A percentile compares a stretch with the other conserved stretches of the same genome.
Conservation (phyloP, 2,888 invertebrate species). For the Pseudanteris insignis region DNA sequence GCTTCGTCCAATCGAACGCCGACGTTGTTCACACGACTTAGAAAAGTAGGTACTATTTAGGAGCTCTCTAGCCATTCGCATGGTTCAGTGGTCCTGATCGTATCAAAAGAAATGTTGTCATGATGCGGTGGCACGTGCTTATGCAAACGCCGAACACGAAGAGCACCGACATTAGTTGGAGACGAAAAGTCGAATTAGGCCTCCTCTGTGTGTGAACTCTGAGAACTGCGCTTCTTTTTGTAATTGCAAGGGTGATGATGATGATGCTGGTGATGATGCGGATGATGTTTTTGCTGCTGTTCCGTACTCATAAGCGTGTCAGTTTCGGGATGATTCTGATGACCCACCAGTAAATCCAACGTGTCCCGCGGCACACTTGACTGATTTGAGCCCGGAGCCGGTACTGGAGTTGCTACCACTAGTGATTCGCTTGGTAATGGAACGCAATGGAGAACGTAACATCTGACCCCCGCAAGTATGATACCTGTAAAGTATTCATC, state of each 20-base stretch:
- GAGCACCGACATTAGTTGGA: no score
- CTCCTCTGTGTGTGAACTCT: slow-evolving; percentile 39
- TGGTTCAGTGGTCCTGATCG: no score
- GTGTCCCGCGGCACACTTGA: slow-evolving; percentile 53
- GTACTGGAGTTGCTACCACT: slow-evolving; percentile 57
- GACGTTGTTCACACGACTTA: no score
- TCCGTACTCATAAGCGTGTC: slow-evolving; percentile 57
- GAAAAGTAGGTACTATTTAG: no score
- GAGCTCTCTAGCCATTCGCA: no score
- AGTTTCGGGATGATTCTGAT: slow-evolving; percentile 59
- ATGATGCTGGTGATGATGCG: slow-evolving; percentile 55
- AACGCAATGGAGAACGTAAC: slow-evolving; percentile 61
- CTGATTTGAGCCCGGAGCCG: slow-evolving; percentile 51
- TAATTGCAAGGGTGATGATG: slow-evolving; percentile 57
- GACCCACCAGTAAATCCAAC: slow-evolving; percentile 58
- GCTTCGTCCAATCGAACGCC: no score
- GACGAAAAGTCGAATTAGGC: neutral
- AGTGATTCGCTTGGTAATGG: slow-evolving; percentile 60
- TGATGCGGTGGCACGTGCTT: no score
- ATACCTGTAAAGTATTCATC: slow-evolving; percentile 50
- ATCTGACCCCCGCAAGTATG: slow-evolving; percentile 58
- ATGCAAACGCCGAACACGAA: no score
- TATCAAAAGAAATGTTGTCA: no score
- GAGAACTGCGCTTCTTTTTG: slow-evolving; percentile 62
- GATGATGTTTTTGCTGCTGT: slow-evolving; percentile 47